A percentile compares a stretch with the other conserved stretches of the same genome.
Conservation (phyloP, 2,888 invertebrate genomes). For the Himalopsyche anomala region DNA sequence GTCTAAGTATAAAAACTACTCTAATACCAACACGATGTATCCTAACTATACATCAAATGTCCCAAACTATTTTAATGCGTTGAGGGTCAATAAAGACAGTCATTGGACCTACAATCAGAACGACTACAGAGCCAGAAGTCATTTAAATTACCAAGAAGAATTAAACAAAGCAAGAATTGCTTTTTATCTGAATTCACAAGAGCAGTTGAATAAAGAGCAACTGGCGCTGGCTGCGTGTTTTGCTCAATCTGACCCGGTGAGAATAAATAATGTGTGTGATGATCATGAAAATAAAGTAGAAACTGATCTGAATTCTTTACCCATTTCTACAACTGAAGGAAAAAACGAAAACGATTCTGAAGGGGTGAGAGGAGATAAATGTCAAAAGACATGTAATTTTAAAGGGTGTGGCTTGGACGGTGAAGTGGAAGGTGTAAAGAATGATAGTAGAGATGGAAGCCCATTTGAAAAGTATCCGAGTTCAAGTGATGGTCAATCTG, state of each 20-base stretch:
- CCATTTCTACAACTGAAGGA: neutral
- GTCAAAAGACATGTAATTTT: neutral
- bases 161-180: constrained; percentile 8
- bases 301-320: neutral
- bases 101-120: constrained; percentile 27
- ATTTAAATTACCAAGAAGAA: constrained; percentile 13
- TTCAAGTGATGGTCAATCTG: constrained; percentile 20
- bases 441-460: neutral
- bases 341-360: constrained; percentile 14
- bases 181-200: constrained; percentile 1
- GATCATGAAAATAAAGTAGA: constrained; percentile 13
- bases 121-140: constrained; percentile 19
- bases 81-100: constrained; percentile 17
- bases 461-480: constrained; percentile 25
- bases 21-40: constrained; percentile 9
- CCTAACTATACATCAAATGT: constrained; percentile 7
- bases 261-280: neutral
- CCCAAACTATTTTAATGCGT: constrained; percentile 2
- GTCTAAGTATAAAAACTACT: constrained; percentile 6
- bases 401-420: neutral
- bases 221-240: constrained; percentile 11
- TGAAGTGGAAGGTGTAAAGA: neutral
- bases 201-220: constrained; percentile 16
- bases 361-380: neutral
- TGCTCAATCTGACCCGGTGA: neutral